Evolutionary conservation across 2,113 vertebrate genomes (phyloP).

Genomic region (Falcunculus frontatus): DNA sequence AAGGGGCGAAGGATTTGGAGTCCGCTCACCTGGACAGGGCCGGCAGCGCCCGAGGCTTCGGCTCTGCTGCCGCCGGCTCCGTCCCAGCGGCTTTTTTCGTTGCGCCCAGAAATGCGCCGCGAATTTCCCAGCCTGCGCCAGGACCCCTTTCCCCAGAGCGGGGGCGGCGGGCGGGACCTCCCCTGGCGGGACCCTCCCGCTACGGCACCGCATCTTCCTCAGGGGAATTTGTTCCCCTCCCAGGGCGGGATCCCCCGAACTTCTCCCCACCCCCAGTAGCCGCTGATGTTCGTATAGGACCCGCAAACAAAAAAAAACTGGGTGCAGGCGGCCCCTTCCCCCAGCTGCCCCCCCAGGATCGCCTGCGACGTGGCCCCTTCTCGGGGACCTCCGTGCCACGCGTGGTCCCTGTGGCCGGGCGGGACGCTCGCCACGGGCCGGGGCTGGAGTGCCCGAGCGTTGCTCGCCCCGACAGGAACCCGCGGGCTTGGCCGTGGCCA

Average conservation of each 20-base stretch:
- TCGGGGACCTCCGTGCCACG: background rate
- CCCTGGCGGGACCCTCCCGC: background rate
- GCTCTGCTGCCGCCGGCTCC: background rate
- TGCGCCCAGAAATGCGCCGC: background rate
- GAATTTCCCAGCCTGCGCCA: background rate
- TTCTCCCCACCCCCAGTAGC: background rate
- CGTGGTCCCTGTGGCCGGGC: background rate
- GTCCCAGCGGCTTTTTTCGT: slow-evolving; percentile 16
- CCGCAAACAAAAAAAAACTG: background rate
- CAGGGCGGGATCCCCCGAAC: background rate
- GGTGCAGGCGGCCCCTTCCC: background rate
- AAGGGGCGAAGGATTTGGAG: background rate
- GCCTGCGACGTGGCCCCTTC: accelerated
- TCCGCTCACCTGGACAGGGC: background rate
- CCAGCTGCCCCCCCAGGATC: too few species aligned
- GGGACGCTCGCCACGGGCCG: background rate
- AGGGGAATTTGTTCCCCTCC: background rate
- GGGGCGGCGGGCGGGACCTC: background rate
- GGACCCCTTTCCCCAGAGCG: background rate
- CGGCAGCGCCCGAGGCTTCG: background rate
- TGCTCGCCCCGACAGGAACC: background rate
- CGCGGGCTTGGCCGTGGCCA: background rate
- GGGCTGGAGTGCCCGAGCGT: background rate
- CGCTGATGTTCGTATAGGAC: accelerated
- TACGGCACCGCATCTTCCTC: background rate